Evolutionary conservation across 64 coral and sea anemone genomes (phyloP).

Genomic region (Montipora foliosa): DNA sequence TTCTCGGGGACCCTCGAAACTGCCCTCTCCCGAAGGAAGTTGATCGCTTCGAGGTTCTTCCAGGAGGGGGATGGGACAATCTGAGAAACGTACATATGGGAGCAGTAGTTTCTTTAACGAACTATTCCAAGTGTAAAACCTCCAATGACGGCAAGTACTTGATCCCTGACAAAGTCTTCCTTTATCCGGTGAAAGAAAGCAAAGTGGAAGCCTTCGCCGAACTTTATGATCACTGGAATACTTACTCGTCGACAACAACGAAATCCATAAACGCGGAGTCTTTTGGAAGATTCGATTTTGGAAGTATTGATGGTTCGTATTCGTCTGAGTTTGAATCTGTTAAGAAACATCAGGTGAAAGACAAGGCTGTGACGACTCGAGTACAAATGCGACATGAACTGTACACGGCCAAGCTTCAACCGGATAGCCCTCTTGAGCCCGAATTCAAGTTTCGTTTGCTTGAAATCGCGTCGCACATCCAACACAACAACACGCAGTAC

Average conservation of each 20-base stretch:
- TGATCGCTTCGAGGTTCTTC: constrained; percentile 86
- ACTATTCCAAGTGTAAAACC: constrained; percentile 84
- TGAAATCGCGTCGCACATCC: constrained; percentile 87
- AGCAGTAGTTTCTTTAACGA: constrained; percentile 61
- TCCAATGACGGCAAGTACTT: constrained; percentile 90
- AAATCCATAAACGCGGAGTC: constrained; percentile 74
- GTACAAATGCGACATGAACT: constrained; percentile 79
- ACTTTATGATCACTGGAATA: constrained; percentile 85
- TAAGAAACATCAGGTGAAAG: constrained; percentile 92
- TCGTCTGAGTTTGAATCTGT: constrained; percentile 77
- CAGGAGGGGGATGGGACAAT: constrained; percentile 94
- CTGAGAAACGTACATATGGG: constrained; percentile 88
- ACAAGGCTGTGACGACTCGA: constrained; percentile 90
- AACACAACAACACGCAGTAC: constrained; percentile 82
- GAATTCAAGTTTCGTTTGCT: constrained; percentile 82
- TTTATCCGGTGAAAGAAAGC: constrained; percentile 84
- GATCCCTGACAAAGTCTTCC: constrained; percentile 71
- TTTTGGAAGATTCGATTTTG: neutral
- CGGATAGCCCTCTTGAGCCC: constrained; percentile 79
- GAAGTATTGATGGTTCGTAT: constrained; percentile 71
- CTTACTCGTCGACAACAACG: constrained; percentile 81
- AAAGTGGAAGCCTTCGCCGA: constrained; percentile 71
- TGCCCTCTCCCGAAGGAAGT: constrained; percentile 48
- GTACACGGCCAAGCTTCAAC: constrained; percentile 75
- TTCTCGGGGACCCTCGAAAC: constrained; percentile 78